Percentiles rank a stretch among this genome's conserved stretches.
These are phyloP conservation scores for Drosophila virilis DNA, from an alignment of 1,140 invertebrate species.

Conservation along the genomic window DNA sequence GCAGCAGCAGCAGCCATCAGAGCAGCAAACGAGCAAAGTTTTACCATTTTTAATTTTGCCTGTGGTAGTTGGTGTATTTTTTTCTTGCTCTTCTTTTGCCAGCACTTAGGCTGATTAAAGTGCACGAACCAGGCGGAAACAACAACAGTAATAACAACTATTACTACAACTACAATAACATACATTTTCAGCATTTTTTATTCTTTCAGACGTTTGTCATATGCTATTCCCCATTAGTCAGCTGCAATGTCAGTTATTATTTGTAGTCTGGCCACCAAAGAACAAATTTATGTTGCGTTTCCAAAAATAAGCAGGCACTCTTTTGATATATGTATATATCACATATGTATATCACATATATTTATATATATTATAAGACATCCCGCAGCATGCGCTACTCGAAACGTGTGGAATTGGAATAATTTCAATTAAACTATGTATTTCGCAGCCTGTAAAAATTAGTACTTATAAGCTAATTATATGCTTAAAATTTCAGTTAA, in stretches of 20 bases:
- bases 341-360: no score
- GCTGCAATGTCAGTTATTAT: slow-evolving; percentile 41
- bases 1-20: slow-evolving; percentile 22
- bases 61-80: slow-evolving; percentile 26
- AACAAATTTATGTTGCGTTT: slow-evolving; percentile 1
- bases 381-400: no score
- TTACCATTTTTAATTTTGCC: slow-evolving; percentile 71
- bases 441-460: no score
- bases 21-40: slow-evolving; percentile 64
- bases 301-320: slow-evolving; percentile 5
- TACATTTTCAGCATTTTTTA: slow-evolving; percentile 31
- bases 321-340: neutral
- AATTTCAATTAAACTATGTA: neutral
- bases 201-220: slow-evolving; percentile 31
- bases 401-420: neutral
- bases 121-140: slow-evolving; percentile 58
- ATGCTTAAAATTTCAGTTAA: no score
- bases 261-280: slow-evolving; percentile 16
- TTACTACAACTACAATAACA: slow-evolving; percentile 19
- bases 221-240: slow-evolving; percentile 52
- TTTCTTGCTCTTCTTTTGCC: slow-evolving; percentile 17
- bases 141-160: slow-evolving; percentile 48
- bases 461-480: no score
- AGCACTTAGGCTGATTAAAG: slow-evolving; percentile 81
- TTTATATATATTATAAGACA: neutral